These are phyloP conservation scores for Eira barbara DNA, from an alignment of 2,113 vertebrate genomes.

Conservation along the genomic window DNA sequence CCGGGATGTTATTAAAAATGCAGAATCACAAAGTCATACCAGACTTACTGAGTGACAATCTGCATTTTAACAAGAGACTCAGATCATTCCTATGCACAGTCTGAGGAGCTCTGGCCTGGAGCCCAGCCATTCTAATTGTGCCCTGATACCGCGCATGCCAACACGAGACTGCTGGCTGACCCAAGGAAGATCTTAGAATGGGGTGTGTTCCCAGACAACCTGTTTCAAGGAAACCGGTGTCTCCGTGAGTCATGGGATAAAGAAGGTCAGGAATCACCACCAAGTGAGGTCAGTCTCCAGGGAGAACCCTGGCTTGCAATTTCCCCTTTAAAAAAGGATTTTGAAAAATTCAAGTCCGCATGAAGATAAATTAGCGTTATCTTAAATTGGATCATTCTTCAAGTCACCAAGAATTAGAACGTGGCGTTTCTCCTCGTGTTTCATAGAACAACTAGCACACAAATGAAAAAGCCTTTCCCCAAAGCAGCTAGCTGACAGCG, in stretches of 20 bases:
- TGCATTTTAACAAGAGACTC: not conserved
- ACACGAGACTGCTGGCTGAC: not conserved
- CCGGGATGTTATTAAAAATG: not conserved
- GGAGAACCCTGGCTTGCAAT: not conserved
- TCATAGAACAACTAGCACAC: not conserved
- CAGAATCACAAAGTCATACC: not conserved
- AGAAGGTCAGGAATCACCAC: not conserved
- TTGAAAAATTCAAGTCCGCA: not conserved
- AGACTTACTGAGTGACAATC: not conserved
- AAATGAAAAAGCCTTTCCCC: not conserved
- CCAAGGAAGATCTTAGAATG: not conserved
- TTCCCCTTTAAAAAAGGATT: not conserved
- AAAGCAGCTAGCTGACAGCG: not conserved
- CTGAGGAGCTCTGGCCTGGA: not conserved
- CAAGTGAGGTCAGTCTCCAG: not conserved
- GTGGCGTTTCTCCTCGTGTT: not conserved
- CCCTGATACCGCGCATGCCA: not conserved
- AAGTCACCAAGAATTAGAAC: not conserved
- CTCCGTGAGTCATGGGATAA: not conserved
- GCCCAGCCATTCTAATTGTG: not conserved
- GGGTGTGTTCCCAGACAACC: not conserved
- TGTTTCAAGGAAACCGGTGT: not conserved
- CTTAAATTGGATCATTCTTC: not conserved
- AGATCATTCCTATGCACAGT: not conserved
- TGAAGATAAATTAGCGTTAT: not conserved